phyloP scores from a whole-genome alignment of 2,888 invertebrate genomes.

The Watsonalla binaria region DNA sequence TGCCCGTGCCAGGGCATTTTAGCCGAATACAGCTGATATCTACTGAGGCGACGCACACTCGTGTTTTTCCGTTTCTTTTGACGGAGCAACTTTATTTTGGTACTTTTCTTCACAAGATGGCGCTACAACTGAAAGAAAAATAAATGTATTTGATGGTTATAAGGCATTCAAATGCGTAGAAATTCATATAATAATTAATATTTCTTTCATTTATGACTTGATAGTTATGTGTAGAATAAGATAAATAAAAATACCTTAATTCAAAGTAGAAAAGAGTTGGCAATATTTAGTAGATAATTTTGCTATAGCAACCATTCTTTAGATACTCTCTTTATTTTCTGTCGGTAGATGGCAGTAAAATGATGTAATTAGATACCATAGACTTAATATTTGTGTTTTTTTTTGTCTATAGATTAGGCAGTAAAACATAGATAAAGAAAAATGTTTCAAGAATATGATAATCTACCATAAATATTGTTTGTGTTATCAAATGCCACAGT shows the following conservation, averaged over 20 bases:
- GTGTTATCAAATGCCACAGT: no score
- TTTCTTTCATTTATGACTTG: neutral
- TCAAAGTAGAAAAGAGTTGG: constrained; percentile 1
- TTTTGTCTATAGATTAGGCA: no score
- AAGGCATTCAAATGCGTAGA: neutral
- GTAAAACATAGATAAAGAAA: no score
- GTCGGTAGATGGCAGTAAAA: constrained; percentile 25
- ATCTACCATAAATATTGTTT: no score
- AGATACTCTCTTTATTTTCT: neutral
- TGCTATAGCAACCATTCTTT: constrained; percentile 9
- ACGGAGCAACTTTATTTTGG: constrained; percentile 52
- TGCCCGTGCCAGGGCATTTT: constrained; percentile 80
- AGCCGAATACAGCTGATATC: constrained; percentile 80
- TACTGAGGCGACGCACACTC: constrained; percentile 76
- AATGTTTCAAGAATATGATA: no score
- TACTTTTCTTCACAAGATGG: constrained; percentile 33
- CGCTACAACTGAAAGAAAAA: neutral
- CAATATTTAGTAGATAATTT: constrained; percentile 9
- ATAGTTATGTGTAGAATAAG: no score
- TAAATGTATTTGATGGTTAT: neutral
- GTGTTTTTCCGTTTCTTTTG: constrained; percentile 80
- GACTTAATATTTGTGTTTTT: no score
- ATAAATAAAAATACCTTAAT: neutral
- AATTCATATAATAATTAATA: neutral
- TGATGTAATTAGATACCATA: neutral